Percentiles rank a stretch among this genome's conserved stretches.
These are phyloP conservation scores for Molanna angustata DNA, from an alignment of 2,888 invertebrate species.

Conservation along the genomic window DNA sequence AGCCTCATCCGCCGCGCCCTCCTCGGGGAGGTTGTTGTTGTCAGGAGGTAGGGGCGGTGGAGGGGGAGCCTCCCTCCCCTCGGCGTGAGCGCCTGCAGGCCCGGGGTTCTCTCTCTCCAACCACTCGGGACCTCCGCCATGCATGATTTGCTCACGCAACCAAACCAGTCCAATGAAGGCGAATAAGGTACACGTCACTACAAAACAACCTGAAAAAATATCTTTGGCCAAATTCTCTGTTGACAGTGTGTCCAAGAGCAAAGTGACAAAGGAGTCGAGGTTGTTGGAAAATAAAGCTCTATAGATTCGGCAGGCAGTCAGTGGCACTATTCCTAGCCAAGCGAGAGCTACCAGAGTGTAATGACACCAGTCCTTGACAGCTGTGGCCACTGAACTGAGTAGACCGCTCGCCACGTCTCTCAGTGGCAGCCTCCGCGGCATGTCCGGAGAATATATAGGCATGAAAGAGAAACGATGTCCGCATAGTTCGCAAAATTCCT, in stretches of 20 bases:
- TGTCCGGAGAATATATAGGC: slow-evolving; percentile 99
- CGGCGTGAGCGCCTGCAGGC: slow-evolving; percentile 51
- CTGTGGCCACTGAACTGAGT: slow-evolving; percentile 83
- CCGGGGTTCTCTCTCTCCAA: slow-evolving; percentile 68
- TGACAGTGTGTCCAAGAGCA: slow-evolving; percentile 90
- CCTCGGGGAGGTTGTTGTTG: slow-evolving; percentile 53
- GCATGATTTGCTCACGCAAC: slow-evolving; percentile 96
- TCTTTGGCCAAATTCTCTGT: slow-evolving; percentile 91
- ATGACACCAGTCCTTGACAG: slow-evolving; percentile 95
- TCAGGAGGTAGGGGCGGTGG: slow-evolving; percentile 42
- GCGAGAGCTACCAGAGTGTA: slow-evolving; percentile 95
- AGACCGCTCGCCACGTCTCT: slow-evolving; percentile 90
- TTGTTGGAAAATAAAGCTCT: slow-evolving; percentile 90
- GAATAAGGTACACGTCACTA: slow-evolving; percentile 93
- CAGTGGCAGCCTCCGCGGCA: slow-evolving; percentile 96
- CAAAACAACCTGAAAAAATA: slow-evolving; percentile 94
- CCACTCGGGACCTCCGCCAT: slow-evolving; percentile 98
- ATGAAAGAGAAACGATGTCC: slow-evolving; percentile 97
- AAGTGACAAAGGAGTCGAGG: slow-evolving; percentile 77
- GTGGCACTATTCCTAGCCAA: slow-evolving; percentile 95
- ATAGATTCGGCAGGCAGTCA: slow-evolving; percentile 95
- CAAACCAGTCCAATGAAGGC: slow-evolving; percentile 97
- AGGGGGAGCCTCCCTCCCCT: slow-evolving; percentile 36
- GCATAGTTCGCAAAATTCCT: slow-evolving; percentile 98
- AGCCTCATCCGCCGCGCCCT: slow-evolving; percentile 38